A percentile compares a stretch with the other conserved stretches of the same genome.
Conservation (phyloP, 2,888 invertebrate species). For the Smittia sp. region DNA sequence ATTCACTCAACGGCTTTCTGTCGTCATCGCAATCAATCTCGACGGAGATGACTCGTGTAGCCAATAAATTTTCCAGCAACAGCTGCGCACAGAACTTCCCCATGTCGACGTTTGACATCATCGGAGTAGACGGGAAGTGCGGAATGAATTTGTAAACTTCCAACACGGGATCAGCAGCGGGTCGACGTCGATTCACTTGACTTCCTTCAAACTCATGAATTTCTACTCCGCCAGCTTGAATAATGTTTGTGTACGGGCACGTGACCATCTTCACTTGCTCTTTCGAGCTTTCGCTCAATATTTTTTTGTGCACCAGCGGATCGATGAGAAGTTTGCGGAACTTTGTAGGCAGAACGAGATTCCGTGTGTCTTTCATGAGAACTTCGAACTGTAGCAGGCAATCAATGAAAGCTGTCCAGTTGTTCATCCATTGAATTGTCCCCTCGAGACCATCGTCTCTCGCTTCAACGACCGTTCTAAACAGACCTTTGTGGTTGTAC, state of each 20-base stretch:
- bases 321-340: slow-evolving; percentile 69
- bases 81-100: slow-evolving; percentile 62
- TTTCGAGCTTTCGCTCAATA: slow-evolving; percentile 44
- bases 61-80: slow-evolving; percentile 63
- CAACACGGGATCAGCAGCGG: slow-evolving; percentile 64
- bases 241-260: slow-evolving; percentile 47
- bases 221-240: slow-evolving; percentile 62
- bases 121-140: slow-evolving; percentile 44
- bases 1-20: slow-evolving; percentile 54
- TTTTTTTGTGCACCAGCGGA: slow-evolving; percentile 52
- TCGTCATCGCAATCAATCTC: slow-evolving; percentile 54
- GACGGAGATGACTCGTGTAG: slow-evolving; percentile 58
- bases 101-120: slow-evolving; percentile 48
- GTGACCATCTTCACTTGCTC: slow-evolving; percentile 48
- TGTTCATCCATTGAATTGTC: slow-evolving; percentile 72
- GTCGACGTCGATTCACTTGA: slow-evolving; percentile 62
- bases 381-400: slow-evolving; percentile 87
- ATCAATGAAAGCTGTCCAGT: slow-evolving; percentile 89
- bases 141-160: slow-evolving; percentile 70
- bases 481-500: slow-evolving; percentile 54
- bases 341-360: slow-evolving; percentile 72
- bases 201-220: slow-evolving; percentile 55
- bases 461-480: slow-evolving; percentile 54
- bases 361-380: slow-evolving; percentile 66
- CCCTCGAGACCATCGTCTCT: slow-evolving; percentile 61